Evolutionary conservation across 2,797 vertebrate genomes (phyloP), one percentile per base, ranked within the genome.

Genomic region (Aratinga solstitialis): DNA sequence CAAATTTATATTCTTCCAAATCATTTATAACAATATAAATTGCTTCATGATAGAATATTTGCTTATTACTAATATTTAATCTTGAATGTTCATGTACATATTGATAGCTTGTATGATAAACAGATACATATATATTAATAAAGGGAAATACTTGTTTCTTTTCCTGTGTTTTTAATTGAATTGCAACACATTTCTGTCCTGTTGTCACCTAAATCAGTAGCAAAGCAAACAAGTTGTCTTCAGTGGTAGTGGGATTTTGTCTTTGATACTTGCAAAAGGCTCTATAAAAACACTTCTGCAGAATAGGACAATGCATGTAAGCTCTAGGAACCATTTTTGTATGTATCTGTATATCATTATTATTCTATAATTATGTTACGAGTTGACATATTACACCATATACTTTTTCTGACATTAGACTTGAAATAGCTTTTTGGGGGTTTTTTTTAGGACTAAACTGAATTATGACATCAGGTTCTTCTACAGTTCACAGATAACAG

Each of bases 121-220:
- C 90, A 96, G 98, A 90, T 95, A 19, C 38, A 84, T 43, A 89
- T 91, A 91, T 91, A 92, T 95, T 96, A 99, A 99, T 99, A 99
- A 99, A 99, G 98, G 98, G 98, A 99, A 98, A 98, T 99, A 99
- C 98, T 99, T 99, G 98, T 99, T 99, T 99, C 98, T 98, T 98
- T 93, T 98, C 98, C 76, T 95, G 97, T 97, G 98, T 98, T 89
- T 95, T 98, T 97, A 97, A 95, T 98, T 97, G 51, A 94, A 71
- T 93, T 88, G 51, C 56, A 93, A 18, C 84, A 29, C 58, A 40
- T 34, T 93, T 78, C 90, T 83, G n/a, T 86, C 36, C 76, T 87
- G 38, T 95, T 91, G 61, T 45, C 50, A 47, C 42, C 48, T 66
- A 92, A 93, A 50, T 94, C 8, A 13, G 23, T 58, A 51, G 56